Evolutionary conservation across 2,888 invertebrate species (phyloP), one percentile per base, ranked within the genome.

Genomic region (Platycnemis pennipes): DNA sequence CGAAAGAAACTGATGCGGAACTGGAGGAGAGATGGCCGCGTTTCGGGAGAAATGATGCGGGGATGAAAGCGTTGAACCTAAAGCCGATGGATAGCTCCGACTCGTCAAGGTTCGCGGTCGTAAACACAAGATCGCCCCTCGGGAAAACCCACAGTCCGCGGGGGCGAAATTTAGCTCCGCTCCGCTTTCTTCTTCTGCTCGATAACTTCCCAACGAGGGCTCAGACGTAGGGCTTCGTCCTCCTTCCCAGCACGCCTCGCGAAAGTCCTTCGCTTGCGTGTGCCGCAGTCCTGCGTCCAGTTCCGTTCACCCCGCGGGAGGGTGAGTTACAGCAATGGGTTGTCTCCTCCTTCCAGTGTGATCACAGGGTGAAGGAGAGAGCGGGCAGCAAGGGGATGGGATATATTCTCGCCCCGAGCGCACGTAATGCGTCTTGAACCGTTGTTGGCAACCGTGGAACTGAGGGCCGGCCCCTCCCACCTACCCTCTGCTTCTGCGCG

Each of bases 401-500:
- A 26, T 44, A 0, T 44, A 31, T 44, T 16, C 0, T 16, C n/a
- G 5, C 42, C 44, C 44, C 13, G 87, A 45, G 87, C 44, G 22
- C 87, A 44, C 87, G 45, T 16, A 31, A 37, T 63, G n/a, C 91
- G 91, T 91, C 91, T 69, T 53, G 42, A 42, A 44, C 69, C 63
- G 26, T 22, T 63, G 91, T 56, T 63, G 91, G 56, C 91, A 63
- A 91, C 63, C 91, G 91, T 69, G 63, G 91, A 69, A 91, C 91
- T 91, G 44, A 91, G 45, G 44, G 31, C 31, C 42, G 26, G 56
- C 63, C 63, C 91, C 89, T 42, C 63, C 63, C 53, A 22, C 44
- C 3, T 26, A n/a, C 26, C 49, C 49, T 42, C 53, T 63, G 91
- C 22, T 63, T 91, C 91, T 91, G 91, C 91, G 91, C 91, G 53